phyloP scores from a whole-genome alignment of 92 coral and sea anemone genomes.

The Meandrina meandrites region DNA sequence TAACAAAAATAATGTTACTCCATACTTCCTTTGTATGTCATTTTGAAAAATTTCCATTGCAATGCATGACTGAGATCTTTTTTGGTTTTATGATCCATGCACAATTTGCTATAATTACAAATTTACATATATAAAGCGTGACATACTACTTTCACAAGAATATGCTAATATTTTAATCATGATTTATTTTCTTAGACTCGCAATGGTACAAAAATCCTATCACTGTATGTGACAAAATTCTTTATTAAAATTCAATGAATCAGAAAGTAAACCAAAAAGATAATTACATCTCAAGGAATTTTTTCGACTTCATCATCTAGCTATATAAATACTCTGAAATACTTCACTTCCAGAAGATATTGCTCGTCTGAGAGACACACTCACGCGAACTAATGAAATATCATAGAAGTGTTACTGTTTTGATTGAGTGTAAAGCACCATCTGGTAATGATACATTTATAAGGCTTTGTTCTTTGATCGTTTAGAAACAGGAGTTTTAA shows the following conservation, averaged over 20 bases:
- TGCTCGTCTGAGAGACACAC: background rate
- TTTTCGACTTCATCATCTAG: background rate
- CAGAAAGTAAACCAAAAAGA: background rate
- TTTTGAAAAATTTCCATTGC: no score
- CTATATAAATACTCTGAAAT: background rate
- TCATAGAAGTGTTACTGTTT: background rate
- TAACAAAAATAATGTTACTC: no score
- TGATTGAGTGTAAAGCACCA: no score
- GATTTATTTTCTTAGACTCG: no score
- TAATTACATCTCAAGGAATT: background rate
- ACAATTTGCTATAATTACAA: background rate
- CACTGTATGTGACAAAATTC: background rate
- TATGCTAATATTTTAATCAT: background rate
- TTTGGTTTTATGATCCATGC: background rate
- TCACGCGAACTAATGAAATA: conserved; percentile 8
- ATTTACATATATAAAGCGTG: background rate
- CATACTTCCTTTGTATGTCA: no score
- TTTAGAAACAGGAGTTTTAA: background rate
- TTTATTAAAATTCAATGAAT: background rate
- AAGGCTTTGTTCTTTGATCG: background rate
- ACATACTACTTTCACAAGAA: background rate
- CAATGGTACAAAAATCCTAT: background rate
- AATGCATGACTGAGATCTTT: background rate
- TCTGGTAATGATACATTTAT: background rate
- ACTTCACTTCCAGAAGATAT: background rate